Conservation (phyloP, 2,113 vertebrate genomes). For the Gracilinanus agilis region DNA sequence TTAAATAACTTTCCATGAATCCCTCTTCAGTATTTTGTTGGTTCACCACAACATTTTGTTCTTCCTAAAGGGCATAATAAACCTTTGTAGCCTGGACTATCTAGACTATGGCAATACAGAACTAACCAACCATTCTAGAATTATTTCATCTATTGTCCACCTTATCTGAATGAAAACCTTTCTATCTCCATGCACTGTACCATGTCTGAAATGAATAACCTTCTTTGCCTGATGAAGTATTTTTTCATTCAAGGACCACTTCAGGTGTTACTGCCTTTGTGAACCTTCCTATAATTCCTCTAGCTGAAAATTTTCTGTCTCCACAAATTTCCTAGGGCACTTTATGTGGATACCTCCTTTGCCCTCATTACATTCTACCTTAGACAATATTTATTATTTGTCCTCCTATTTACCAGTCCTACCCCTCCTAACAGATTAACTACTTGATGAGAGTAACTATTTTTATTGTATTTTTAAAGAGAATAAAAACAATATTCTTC, state of each 20-base stretch:
- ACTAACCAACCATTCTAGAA: background rate
- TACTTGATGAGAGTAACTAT: background rate
- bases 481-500: background rate
- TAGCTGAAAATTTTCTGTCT: too few species aligned
- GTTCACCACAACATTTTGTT: background rate
- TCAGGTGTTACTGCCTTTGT: background rate
- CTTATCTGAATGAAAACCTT: background rate
- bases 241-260: background rate
- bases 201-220: background rate
- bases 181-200: background rate
- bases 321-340: background rate
- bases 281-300: too few species aligned
- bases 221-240: background rate
- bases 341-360: background rate
- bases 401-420: background rate
- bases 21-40: too few species aligned
- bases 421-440: background rate
- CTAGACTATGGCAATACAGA: background rate
- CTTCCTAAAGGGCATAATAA: background rate
- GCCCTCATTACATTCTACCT: background rate
- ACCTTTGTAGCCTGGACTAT: background rate
- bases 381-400: background rate
- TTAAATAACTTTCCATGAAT: background rate
- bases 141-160: background rate
- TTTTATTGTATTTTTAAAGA: background rate